Base-by-base conservation (phyloP, 1,140 invertebrate genomes). In the Teleopsis dalmanni region DNA sequence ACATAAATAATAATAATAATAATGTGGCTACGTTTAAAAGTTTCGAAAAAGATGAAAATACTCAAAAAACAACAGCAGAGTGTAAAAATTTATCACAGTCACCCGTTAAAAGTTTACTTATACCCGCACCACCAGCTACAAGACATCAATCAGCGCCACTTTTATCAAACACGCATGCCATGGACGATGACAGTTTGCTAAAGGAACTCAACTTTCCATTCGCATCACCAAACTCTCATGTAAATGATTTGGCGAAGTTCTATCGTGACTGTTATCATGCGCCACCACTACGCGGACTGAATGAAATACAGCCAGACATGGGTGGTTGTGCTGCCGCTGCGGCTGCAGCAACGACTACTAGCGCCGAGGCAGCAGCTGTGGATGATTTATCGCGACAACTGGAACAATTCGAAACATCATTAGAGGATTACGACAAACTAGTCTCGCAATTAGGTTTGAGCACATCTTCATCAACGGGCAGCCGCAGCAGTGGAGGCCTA, bases 211-310 rank as follows among this genome's bases (percentile, higher is more conserved):
- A 79, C 65, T 77, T 78, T 40, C 78, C 79, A 14, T 81, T 81
- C 63, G 78, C 72, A n/a, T 70, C 65, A 29, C 65, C 60, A 45
- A 78, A 75, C 35, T 75, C 72, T 23, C 67, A 70, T 34, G 62
- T 71, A 6, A 69, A 76, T 47, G 87, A 89, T 65, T 73, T 91
- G 46, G 83, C 83, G 29, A 76, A 79, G 46, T 89, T 90, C 72
- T 88, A 86, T 70, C 73, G 81, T 5, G 84, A 88, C 57, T 89
- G 85, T 70, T 84, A 87, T 68, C 78, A 77, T 58, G 86, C 87
- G 6, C 86, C 85, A 1, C 79, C 80, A 26, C 70, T 88, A 23
- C 76, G 80, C 29, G 64, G 64, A 5, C 76, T 79, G 11, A 84
- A 81, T 56, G 78, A 83, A 50, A 72, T 82, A 10, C 59, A 61